Evolutionary conservation across 1,140 invertebrate genomes (phyloP).

Genomic region (Trichonephila inaurata): DNA sequence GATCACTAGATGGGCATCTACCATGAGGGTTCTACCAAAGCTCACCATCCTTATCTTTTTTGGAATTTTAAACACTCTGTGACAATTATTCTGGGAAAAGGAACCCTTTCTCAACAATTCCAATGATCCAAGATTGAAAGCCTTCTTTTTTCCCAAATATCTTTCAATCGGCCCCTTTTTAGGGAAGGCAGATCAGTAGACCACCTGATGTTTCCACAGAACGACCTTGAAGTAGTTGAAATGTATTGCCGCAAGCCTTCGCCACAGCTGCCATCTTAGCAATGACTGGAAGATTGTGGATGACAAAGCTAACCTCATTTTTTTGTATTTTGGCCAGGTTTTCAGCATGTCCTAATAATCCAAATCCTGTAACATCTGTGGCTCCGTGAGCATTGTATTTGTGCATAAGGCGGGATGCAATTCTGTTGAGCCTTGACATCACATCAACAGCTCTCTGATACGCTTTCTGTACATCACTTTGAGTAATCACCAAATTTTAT

Average conservation of each 20-base stretch:
- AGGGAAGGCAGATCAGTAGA: conserved; percentile 84
- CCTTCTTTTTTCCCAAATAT: conserved; percentile 84
- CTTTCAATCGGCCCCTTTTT: conserved; percentile 85
- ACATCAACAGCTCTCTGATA: conserved; percentile 84
- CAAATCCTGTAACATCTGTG: conserved; percentile 87
- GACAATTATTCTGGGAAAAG: conserved; percentile 96
- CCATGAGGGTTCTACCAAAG: conserved; percentile 84
- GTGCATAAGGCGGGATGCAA: conserved; percentile 85
- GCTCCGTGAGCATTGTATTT: conserved; percentile 86
- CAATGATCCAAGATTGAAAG: conserved; percentile 85
- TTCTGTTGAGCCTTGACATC: conserved; percentile 85
- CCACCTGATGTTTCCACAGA: conserved; percentile 85
- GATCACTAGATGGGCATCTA: conserved; percentile 27
- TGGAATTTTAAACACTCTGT: conserved; percentile 98
- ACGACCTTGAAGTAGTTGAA: conserved; percentile 83
- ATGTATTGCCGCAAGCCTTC: conserved; percentile 83
- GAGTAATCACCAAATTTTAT: conserved; percentile 83
- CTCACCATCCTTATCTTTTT: conserved; percentile 93
- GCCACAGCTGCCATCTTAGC: conserved; percentile 84
- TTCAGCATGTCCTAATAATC: conserved; percentile 85
- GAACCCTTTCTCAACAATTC: conserved; percentile 98
- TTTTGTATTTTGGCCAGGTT: conserved; percentile 85
- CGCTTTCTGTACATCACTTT: conserved; percentile 83
- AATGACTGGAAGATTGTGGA: conserved; percentile 86
- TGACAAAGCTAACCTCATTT: conserved; percentile 84